These are phyloP conservation scores for Nebria brevicollis DNA, from an alignment of 2,888 invertebrate species.

Conservation along the genomic window DNA sequence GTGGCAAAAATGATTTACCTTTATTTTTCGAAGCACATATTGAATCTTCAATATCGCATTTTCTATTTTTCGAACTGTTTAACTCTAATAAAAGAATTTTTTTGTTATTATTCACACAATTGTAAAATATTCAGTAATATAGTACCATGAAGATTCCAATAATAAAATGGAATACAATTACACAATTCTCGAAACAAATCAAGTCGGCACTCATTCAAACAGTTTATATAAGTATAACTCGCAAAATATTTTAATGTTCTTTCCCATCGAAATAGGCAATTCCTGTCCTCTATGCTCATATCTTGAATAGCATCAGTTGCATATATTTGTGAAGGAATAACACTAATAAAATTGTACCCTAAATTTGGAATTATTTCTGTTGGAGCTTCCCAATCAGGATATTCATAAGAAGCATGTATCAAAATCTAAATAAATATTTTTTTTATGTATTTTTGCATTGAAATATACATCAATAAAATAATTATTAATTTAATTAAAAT, in stretches of 20 bases:
- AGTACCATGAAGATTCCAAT: slow-evolving; percentile 59
- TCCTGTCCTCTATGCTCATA: slow-evolving; percentile 64
- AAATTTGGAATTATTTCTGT: slow-evolving; percentile 68
- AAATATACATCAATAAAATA: too few species aligned
- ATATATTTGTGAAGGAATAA: slow-evolving; percentile 73
- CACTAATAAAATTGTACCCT: slow-evolving; percentile 70
- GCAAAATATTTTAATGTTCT: slow-evolving; percentile 57
- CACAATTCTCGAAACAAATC: slow-evolving; percentile 64
- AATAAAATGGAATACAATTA: slow-evolving; percentile 71
- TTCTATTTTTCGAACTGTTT: neutral
- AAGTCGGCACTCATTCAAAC: slow-evolving; percentile 70
- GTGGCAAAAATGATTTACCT: slow-evolving; percentile 53
- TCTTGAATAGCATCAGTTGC: slow-evolving; percentile 67
- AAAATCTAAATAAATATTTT: slow-evolving; percentile 63
- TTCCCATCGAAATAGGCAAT: slow-evolving; percentile 72
- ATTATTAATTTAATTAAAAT: slow-evolving; percentile 37
- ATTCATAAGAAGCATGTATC: slow-evolving; percentile 73
- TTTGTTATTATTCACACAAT: neutral
- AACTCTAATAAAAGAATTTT: neutral
- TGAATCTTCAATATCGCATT: slow-evolving; percentile 54
- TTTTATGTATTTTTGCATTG: slow-evolving; percentile 27
- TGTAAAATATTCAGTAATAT: neutral
- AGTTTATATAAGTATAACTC: slow-evolving; percentile 74
- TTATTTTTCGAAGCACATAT: slow-evolving; percentile 55
- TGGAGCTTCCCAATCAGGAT: slow-evolving; percentile 72